These are phyloP conservation scores for Ramphastos sulfuratus DNA, from an alignment of 2,113 vertebrate genomes.

Conservation along the genomic window DNA sequence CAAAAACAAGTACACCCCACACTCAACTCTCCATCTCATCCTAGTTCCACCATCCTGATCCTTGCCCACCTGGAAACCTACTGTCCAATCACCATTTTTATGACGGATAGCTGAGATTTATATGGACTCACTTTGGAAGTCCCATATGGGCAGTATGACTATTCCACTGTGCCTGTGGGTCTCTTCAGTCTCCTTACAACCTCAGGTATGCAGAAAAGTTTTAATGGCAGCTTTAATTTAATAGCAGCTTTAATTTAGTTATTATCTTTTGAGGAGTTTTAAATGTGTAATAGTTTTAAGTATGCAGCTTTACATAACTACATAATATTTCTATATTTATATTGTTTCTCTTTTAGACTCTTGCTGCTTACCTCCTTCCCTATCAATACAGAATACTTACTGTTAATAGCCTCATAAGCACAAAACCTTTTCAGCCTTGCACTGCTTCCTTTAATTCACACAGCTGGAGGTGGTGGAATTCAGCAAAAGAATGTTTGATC, in stretches of 20 bases:
- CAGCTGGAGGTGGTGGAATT: not conserved
- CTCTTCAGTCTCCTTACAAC: not conserved
- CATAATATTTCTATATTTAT: not conserved
- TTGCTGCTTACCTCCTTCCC: not conserved
- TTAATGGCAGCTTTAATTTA: not conserved
- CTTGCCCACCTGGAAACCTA: not conserved
- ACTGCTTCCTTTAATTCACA: not conserved
- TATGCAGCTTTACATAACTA: not conserved
- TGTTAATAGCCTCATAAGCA: not conserved
- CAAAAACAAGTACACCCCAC: accelerated
- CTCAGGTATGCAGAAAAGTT: not conserved
- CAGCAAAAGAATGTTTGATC: not conserved
- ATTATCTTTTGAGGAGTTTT: not conserved
- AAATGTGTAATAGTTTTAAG: not conserved
- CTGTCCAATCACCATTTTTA: not conserved
- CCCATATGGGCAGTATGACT: not conserved
- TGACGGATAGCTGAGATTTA: not conserved
- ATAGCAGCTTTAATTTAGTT: too few relatives aligned
- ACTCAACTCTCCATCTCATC: accelerated
- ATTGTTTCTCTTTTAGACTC: not conserved
- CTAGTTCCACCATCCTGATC: not conserved
- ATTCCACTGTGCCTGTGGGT: too few relatives aligned
- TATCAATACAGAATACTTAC: not conserved
- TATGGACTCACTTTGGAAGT: not conserved
- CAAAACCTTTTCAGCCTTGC: not conserved